Evolutionary conservation across 2,888 invertebrate genomes (phyloP).

Genomic region (Papilio demoleus): DNA sequence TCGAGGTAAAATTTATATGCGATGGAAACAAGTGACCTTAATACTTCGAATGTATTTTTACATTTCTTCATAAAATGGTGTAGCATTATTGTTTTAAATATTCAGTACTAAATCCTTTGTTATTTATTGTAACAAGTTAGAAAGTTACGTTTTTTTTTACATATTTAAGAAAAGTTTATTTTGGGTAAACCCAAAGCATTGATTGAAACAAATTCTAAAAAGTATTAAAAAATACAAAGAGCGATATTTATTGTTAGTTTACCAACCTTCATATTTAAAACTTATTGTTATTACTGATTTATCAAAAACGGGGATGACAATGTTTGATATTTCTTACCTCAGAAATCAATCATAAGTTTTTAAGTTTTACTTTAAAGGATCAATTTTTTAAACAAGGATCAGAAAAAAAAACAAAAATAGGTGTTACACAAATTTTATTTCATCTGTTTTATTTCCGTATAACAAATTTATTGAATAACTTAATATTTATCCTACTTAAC

Average conservation of each 20-base stretch:
- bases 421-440: slow-evolving; percentile 51
- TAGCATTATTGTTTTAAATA: neutral
- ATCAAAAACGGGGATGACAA: too few relatives aligned
- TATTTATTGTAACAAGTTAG: neutral
- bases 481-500: slow-evolving; percentile 64
- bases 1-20: slow-evolving; percentile 20
- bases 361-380: too few relatives aligned
- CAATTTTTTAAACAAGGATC: slow-evolving; percentile 28
- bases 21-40: neutral
- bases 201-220: too few relatives aligned
- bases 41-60: neutral
- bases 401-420: slow-evolving; percentile 31
- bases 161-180: too few relatives aligned
- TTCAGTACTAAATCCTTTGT: neutral
- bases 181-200: too few relatives aligned
- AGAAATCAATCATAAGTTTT: too few relatives aligned
- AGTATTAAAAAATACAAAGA: too few relatives aligned
- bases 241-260: too few relatives aligned
- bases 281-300: too few relatives aligned
- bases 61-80: neutral
- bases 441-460: slow-evolving; percentile 78
- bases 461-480: slow-evolving; percentile 79
- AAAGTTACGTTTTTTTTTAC: too few relatives aligned
- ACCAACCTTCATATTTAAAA: too few relatives aligned
- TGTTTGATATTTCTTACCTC: too few relatives aligned